phyloP scores from a whole-genome alignment of 2,888 invertebrate species.

The Epirrhoe alternata region DNA sequence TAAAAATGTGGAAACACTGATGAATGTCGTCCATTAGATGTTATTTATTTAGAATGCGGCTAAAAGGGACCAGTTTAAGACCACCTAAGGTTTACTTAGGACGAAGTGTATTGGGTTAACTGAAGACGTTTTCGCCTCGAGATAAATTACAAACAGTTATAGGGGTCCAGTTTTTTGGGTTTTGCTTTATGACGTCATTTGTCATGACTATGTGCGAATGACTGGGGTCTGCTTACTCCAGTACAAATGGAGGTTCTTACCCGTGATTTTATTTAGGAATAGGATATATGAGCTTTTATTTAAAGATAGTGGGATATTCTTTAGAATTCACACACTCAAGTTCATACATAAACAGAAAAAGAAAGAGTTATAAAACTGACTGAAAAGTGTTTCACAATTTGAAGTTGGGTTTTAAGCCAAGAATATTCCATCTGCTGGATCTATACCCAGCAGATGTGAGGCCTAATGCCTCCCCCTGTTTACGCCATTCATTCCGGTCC shows the following conservation, averaged over 20 bases:
- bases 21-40: conserved; percentile 86
- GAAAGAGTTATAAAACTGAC: too few relatives aligned
- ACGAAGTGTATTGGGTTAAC: conserved; percentile 81
- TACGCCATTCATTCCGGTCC: too few relatives aligned
- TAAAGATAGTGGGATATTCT: neutral
- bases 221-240: conserved; percentile 51
- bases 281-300: neutral
- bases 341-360: too few relatives aligned
- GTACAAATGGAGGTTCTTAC: conserved; percentile 15
- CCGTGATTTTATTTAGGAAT: conserved; percentile 9
- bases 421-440: too few relatives aligned
- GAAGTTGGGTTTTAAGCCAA: too few relatives aligned
- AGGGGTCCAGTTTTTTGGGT: conserved; percentile 80
- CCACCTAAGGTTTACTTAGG: conserved; percentile 84
- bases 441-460: too few relatives aligned
- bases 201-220: conserved; percentile 67
- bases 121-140: conserved; percentile 76
- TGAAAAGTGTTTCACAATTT: too few relatives aligned
- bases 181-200: conserved; percentile 76
- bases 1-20: conserved; percentile 85
- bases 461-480: too few relatives aligned
- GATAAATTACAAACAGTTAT: conserved; percentile 78
- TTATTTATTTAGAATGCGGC: conserved; percentile 86
- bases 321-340: too few relatives aligned
- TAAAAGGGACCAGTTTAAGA: conserved; percentile 82